phyloP scores from a whole-genome alignment of 2,113 vertebrate species.

The Erpornis zantholeuca region DNA sequence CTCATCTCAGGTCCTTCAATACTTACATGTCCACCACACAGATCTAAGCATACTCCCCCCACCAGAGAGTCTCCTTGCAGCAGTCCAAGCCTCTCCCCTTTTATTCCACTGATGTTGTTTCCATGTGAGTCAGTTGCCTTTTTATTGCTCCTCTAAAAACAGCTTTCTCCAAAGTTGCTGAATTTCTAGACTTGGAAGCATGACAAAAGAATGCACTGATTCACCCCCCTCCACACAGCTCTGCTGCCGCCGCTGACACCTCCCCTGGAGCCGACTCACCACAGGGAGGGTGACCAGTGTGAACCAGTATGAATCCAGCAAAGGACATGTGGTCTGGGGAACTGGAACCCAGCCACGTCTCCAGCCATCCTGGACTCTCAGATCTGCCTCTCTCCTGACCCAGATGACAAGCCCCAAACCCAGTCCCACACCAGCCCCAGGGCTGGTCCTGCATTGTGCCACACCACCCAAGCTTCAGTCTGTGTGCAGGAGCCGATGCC shows the following conservation, averaged over 20 bases:
- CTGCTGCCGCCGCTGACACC: neutral
- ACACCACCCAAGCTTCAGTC: too few species aligned
- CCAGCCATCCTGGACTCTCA: neutral
- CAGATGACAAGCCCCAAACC: neutral
- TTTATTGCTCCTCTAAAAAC: constrained; percentile 40
- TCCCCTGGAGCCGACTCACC: neutral
- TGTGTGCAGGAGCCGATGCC: accelerated
- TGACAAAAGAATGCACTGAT: constrained; percentile 18
- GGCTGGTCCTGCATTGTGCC: neutral
- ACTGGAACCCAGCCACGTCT: accelerated
- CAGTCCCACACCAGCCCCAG: neutral
- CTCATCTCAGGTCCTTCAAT: neutral
- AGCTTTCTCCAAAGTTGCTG: neutral
- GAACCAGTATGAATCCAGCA: neutral
- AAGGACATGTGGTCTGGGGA: neutral
- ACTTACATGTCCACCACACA: neutral
- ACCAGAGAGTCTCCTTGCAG: neutral
- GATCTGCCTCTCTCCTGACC: neutral
- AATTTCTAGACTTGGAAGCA: neutral
- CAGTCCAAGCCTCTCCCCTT: neutral
- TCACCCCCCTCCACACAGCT: neutral
- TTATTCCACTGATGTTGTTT: constrained; percentile 43
- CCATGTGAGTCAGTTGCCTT: constrained; percentile 40
- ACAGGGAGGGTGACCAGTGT: neutral
- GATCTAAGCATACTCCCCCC: neutral